These are phyloP conservation scores for Emys orbicularis DNA, from an alignment of 2,797 vertebrate genomes.

Conservation along the genomic window DNA sequence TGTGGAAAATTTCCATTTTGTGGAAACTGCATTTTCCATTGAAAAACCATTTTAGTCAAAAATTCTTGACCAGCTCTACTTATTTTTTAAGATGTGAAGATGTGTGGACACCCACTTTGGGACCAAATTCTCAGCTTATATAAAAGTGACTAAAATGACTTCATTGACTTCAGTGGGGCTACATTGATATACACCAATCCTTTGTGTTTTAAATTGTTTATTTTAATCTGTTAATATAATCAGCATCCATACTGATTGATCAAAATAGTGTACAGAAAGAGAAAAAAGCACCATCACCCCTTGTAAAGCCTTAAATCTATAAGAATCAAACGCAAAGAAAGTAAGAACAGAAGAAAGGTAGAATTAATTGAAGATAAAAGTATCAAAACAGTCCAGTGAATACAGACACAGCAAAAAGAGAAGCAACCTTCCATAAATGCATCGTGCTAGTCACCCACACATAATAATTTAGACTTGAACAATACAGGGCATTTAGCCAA, in stretches of 20 bases:
- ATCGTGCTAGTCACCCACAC: background rate
- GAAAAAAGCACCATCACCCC: background rate
- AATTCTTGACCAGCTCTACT: background rate
- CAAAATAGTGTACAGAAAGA: background rate
- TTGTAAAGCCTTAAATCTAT: background rate
- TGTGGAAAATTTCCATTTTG: too few relatives aligned
- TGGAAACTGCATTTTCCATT: background rate
- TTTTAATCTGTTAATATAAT: background rate
- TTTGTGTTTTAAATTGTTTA: background rate
- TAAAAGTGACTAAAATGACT: background rate
- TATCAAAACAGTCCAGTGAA: background rate
- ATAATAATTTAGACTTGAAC: background rate
- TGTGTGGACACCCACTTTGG: background rate
- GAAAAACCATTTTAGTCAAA: background rate
- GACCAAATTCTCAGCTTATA: background rate
- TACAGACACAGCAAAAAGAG: background rate
- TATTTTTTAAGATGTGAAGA: background rate
- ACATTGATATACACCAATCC: background rate
- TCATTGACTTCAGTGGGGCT: background rate
- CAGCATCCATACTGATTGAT: background rate
- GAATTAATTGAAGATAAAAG: background rate
- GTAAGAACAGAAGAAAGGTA: background rate
- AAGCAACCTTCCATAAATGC: background rate
- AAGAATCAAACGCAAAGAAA: background rate
- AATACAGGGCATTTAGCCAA: slow-evolving; percentile 1